These are phyloP conservation scores for Spinibarbus caldwelli DNA, from an alignment of 2,797 vertebrate genomes.

Conservation along the genomic window DNA sequence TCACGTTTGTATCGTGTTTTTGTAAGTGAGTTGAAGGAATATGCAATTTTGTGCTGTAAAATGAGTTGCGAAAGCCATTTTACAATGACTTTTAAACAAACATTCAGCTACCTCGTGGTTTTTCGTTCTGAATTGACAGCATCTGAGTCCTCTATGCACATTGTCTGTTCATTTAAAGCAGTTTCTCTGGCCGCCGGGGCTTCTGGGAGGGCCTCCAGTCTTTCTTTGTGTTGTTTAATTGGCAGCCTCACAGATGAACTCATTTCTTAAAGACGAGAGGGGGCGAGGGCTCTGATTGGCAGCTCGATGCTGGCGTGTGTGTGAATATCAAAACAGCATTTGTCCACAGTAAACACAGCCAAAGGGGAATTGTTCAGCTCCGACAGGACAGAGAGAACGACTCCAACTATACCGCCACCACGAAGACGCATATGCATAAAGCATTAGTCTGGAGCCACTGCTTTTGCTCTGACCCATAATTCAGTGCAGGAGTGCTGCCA, in stretches of 20 bases:
- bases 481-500: constrained; percentile 35
- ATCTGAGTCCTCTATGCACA: constrained; percentile 20
- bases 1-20: not conserved
- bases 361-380: constrained; percentile 48
- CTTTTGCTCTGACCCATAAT: constrained; percentile 36
- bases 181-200: not conserved
- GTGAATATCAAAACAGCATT: constrained; percentile 58
- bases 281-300: constrained; percentile 46
- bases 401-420: constrained; percentile 40
- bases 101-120: not conserved
- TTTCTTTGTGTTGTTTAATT: constrained; percentile 48
- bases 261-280: constrained; percentile 17
- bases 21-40: not conserved
- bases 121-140: constrained; percentile 22
- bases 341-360: constrained; percentile 58
- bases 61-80: no score
- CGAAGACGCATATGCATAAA: constrained; percentile 54
- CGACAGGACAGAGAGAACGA: not conserved
- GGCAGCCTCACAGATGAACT: constrained; percentile 46
- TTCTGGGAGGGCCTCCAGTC: not conserved
- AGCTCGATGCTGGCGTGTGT: constrained; percentile 48
- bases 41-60: not conserved
- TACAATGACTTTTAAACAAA: not conserved
- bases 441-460: not conserved
- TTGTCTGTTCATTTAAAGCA: constrained; percentile 44